Conservation (phyloP, 2,888 invertebrate genomes). For the Brachyptera putata region DNA sequence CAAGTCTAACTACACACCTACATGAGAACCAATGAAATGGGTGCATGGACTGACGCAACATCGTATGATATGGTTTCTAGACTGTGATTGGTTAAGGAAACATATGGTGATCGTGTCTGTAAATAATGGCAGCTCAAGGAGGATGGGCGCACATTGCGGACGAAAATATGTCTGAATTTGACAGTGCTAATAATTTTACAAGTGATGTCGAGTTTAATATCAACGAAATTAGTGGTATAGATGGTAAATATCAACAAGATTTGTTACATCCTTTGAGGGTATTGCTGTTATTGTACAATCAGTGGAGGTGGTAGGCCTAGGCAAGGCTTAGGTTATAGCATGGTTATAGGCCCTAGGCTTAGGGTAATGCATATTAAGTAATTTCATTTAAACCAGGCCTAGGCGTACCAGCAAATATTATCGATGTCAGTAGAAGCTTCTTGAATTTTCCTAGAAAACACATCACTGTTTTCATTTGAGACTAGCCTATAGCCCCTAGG, state of each 20-base stretch:
- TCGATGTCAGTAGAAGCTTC: too few relatives aligned
- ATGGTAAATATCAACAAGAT: conserved; percentile 51
- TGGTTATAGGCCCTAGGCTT: too few relatives aligned
- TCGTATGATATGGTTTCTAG: conserved; percentile 54
- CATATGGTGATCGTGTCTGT: conserved; percentile 41
- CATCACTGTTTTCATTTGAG: too few relatives aligned
- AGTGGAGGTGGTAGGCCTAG: not conserved
- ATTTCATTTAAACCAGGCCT: too few relatives aligned
- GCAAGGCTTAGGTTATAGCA: not conserved
- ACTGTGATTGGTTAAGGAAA: conserved; percentile 54
- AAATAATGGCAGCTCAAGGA: conserved; percentile 42
- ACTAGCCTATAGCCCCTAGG: too few relatives aligned
- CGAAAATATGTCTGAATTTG: conserved; percentile 45
- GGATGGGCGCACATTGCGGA: conserved; percentile 37
- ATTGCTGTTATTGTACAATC: not conserved
- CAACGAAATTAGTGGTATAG: conserved; percentile 63
- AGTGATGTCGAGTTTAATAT: conserved; percentile 58
- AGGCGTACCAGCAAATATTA: too few relatives aligned
- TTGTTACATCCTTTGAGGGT: conserved; percentile 23
- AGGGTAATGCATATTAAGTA: too few relatives aligned
- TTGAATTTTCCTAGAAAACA: too few relatives aligned
- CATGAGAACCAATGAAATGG: not conserved
- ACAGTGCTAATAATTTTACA: conserved; percentile 46
- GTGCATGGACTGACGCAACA: conserved; percentile 49
- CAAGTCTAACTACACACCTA: too few relatives aligned